Conservation (phyloP, 2,888 invertebrate species). For the Ephialtes manifestator region DNA sequence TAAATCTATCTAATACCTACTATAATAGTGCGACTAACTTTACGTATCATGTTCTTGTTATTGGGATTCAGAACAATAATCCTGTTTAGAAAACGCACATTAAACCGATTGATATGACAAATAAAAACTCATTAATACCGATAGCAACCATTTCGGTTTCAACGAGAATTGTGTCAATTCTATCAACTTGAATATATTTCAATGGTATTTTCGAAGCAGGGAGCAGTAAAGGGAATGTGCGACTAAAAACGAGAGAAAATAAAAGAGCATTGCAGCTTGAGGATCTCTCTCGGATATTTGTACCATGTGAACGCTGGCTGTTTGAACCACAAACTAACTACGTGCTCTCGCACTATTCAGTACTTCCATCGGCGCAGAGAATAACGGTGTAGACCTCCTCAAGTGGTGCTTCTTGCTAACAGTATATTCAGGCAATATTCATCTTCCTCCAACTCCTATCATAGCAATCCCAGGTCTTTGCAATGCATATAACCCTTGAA, state of each 20-base stretch:
- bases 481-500: conserved; percentile 51
- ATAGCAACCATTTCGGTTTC: too few species aligned
- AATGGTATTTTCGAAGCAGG: too few species aligned
- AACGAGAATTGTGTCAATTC: too few species aligned
- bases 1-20: too few species aligned
- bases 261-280: conserved; percentile 41
- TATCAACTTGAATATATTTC: too few species aligned
- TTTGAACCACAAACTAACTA: conserved; percentile 69
- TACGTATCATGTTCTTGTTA: not conserved
- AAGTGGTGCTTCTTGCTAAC: conserved; percentile 27
- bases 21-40: too few species aligned
- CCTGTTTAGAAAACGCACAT: too few species aligned
- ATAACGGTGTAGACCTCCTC: conserved; percentile 41
- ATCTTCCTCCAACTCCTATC: conserved; percentile 7
- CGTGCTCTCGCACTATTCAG: conserved; percentile 68
- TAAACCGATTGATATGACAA: too few species aligned
- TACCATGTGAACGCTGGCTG: conserved; percentile 69
- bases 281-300: conserved; percentile 64
- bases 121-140: too few species aligned
- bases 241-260: not conserved
- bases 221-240: not conserved
- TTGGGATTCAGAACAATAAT: not conserved
- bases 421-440: conserved; percentile 29
- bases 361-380: conserved; percentile 55
- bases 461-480: conserved; percentile 14